Conservation (phyloP, 1,140 invertebrate species). For the Drosophila kikkawai region DNA sequence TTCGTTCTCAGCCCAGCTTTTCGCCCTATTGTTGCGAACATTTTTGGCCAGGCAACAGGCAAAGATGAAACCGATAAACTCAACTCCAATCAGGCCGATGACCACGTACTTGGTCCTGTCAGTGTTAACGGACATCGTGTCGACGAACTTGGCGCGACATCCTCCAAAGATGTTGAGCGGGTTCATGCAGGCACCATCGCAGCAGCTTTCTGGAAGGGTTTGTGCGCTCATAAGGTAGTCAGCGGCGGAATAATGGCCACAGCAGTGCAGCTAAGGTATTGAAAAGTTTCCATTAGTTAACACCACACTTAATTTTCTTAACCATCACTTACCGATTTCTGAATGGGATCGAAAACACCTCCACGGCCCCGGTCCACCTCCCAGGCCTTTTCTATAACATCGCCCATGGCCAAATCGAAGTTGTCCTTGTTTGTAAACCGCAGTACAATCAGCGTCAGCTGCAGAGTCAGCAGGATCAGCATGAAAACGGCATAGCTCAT, state of each 20-base stretch:
- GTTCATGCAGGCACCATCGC: conserved; percentile 43
- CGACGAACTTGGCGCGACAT: conserved; percentile 69
- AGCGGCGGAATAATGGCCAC: conserved; percentile 77
- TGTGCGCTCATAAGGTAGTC: conserved; percentile 67
- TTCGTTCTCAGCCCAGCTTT: too few relatives aligned
- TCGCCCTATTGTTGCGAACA: conserved; percentile 89
- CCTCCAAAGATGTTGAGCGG: conserved; percentile 62
- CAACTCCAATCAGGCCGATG: conserved; percentile 73
- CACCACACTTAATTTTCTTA: not conserved
- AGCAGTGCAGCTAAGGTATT: conserved; percentile 86
- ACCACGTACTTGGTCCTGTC: conserved; percentile 69
- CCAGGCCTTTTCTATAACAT: conserved; percentile 84
- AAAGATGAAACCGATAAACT: conserved; percentile 94
- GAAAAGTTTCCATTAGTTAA: not conserved
- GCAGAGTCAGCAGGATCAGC: conserved; percentile 88
- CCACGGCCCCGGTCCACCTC: conserved; percentile 10
- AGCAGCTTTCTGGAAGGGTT: conserved; percentile 45
- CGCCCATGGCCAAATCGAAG: conserved; percentile 81
- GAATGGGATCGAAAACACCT: conserved; percentile 72
- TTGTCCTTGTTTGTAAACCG: conserved; percentile 86
- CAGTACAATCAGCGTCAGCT: conserved; percentile 88
- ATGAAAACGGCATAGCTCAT: conserved; percentile 90
- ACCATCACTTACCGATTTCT: conserved; percentile 63
- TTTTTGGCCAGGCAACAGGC: conserved; percentile 95
- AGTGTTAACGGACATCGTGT: conserved; percentile 59